Percentiles rank a stretch among this genome's conserved stretches.
Evolutionary conservation across 2,888 invertebrate genomes (phyloP).

Genomic region (Pycnomerus fuliginosus): DNA sequence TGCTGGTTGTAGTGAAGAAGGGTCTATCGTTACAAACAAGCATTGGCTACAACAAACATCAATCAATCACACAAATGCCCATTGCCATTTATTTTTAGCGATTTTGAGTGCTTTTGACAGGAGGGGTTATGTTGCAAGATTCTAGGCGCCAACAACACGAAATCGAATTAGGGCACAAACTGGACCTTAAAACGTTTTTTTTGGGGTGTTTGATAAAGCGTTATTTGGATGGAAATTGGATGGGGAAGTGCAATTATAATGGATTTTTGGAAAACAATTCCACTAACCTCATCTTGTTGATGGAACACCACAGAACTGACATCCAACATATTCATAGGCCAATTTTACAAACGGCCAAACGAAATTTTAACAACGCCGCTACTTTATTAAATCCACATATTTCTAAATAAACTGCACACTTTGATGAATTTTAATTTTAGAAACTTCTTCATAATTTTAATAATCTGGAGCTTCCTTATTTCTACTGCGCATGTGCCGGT

Average conservation of each 20-base stretch:
- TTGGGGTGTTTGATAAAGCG: not conserved
- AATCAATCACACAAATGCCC: conserved; percentile 1
- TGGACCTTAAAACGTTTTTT: too few relatives aligned
- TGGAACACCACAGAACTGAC: conserved; percentile 30
- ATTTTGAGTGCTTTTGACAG: not conserved
- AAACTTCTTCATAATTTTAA: too few relatives aligned
- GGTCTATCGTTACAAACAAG: conserved; percentile 37
- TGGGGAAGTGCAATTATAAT: not conserved
- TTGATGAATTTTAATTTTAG: too few relatives aligned
- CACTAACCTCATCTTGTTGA: conserved; percentile 37
- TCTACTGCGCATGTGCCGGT: too few relatives aligned
- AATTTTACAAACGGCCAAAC: too few relatives aligned
- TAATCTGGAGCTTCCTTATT: too few relatives aligned
- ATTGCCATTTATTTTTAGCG: too few relatives aligned
- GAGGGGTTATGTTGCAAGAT: not conserved
- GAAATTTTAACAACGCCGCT: too few relatives aligned
- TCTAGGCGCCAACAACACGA: conserved; percentile 12
- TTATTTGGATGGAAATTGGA: conserved; percentile 3
- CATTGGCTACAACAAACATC: conserved; percentile 27
- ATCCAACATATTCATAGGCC: conserved; percentile 31
- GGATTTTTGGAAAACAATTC: conserved; percentile 4
- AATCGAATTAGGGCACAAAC: conserved; percentile 2
- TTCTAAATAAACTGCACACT: too few relatives aligned
- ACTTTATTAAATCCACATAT: too few relatives aligned
- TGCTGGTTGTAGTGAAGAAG: conserved; percentile 29